Evolutionary conservation across 2,797 vertebrate genomes (phyloP), one percentile per base, ranked within the genome.

Genomic region (Odontamblyopus rebecca): DNA sequence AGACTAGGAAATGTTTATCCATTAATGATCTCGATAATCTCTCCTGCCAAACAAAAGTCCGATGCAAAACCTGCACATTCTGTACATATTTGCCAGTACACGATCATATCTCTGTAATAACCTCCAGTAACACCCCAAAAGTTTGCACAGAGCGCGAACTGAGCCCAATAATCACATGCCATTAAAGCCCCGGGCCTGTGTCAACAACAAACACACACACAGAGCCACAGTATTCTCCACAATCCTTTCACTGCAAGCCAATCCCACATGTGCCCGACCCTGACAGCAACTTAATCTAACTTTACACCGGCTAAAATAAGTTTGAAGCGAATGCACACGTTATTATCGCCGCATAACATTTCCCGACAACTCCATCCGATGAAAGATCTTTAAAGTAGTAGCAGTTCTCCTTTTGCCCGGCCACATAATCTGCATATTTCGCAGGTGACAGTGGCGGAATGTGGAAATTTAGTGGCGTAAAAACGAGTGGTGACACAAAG

Each of bases 201-300:
- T 73, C 61, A 79, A 86, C 26, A 67, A 71, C 5, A 74, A 74
- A 77, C 30, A 81, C 62, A 61, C 16, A 61, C 16, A 61, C 16
- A 11, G 18, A 8, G 48, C n/a, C 2, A 6, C n/a, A 64, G 8
- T 41, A 41, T 23, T 13, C 61, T 30, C 6, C 2, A 12, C n/a
- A 27, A 2, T 59, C 7, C 13, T 29, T 60, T 6, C 5, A 60
- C 12, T 56, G n/a, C 51, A 19, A 19, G 6, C 2, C n/a, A 23
- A 12, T 12, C 23, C 54, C n/a, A 56, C 8, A 26, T 57, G 23
- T 26, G 12, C 27, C 30, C 29, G 2, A 27, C 8, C 13, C 57
- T 2, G 12, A 61, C 2, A 60, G 1, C 61, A 38, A 62, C 61
- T 62, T 26, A 26, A 11, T 11, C 15, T 9, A 15, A 35, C 32